phyloP scores from a whole-genome alignment of 2,797 vertebrate genomes.

The Yasuhikotakia modesta region DNA sequence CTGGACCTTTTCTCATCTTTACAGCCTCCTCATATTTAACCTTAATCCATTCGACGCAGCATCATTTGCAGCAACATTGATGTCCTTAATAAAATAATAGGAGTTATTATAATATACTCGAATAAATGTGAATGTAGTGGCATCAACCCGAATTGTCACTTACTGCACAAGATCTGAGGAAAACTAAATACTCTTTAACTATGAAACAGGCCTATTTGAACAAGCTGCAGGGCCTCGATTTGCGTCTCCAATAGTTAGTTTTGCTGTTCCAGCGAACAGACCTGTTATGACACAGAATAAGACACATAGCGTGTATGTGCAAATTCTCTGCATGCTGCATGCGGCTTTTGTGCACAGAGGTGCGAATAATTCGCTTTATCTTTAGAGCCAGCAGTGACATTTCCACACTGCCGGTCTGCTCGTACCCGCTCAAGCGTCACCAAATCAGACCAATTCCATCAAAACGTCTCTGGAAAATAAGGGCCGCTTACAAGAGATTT shows the following conservation, averaged over 20 bases:
- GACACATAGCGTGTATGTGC: constrained; percentile 8
- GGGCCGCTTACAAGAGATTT: constrained; percentile 17
- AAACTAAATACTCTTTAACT: background rate
- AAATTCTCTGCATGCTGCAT: constrained; percentile 11
- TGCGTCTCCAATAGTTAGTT: constrained; percentile 71
- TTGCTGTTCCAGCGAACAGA: constrained; percentile 75
- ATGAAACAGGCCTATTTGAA: background rate
- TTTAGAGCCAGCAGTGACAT: constrained; percentile 45
- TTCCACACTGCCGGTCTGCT: constrained; percentile 30
- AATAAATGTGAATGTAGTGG: too few relatives aligned
- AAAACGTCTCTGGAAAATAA: constrained; percentile 30
- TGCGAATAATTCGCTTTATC: constrained; percentile 48
- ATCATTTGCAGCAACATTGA: constrained; percentile 73
- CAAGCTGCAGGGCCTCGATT: constrained; percentile 65
- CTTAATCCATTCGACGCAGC: constrained; percentile 72
- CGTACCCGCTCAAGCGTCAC: constrained; percentile 38
- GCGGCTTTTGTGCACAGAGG: constrained; percentile 38
- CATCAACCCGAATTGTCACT: too few relatives aligned
- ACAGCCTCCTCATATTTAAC: constrained; percentile 77
- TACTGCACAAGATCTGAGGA: background rate
- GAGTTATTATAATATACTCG: background rate
- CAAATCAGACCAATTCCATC: constrained; percentile 53
- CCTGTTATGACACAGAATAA: constrained; percentile 62
- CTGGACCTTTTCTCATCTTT: constrained; percentile 77
- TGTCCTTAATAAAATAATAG: constrained; percentile 73